Base-by-base conservation (phyloP, 53 echinoderm and acorn worm species). In the Stichopus horrens region DNA sequence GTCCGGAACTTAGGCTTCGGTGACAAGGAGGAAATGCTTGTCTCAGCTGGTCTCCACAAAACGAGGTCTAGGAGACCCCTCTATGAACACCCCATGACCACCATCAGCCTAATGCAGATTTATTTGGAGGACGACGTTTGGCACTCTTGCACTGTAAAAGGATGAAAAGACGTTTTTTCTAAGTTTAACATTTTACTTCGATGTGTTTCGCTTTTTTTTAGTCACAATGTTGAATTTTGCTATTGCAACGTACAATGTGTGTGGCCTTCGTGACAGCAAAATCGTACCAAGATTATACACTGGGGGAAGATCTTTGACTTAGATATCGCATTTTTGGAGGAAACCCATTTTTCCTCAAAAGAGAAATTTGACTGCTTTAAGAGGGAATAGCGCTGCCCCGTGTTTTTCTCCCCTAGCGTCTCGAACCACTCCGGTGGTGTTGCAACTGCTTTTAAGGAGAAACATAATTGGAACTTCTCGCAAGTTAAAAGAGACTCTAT, bases 241-340 rank as follows among this genome's bases (percentile, higher is more conserved):
- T n/a, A 55, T 81, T 14, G n/a, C 19, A 20, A 83, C 83, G 4
- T 58, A 20, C 5, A 83, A 83, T 58, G 63, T 59, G n/a, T 14
- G 59, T 23, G 83, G 83, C 8, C 9, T 83, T 5, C 55, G 63
- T 14, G 83, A 83, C 11, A 58, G 7, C 6, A 4, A 4, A 60
- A 21, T 23, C 59, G 83, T 11, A 4, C 2, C 59, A n/a, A 20
- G 5, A 55, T 83, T 58, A 5, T 21, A 20, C 59, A 83, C 5
- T 83, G 60, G 59, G 58, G 54, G 6, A 83, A 83, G 37, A 20
- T 83, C 7, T 18, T 60, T 5, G 22, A 58, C 8, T 55, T 20
- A 21, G 83, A 83, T 83, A 58, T 60, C 21, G 7, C 59, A 5
- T 58, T 83, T 83, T 59, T 57, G n/a, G 63, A 59, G 22, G 83